These are phyloP conservation scores for Cyprinodon diabolis DNA, from an alignment of 2,797 vertebrate species.

Conservation along the genomic window DNA sequence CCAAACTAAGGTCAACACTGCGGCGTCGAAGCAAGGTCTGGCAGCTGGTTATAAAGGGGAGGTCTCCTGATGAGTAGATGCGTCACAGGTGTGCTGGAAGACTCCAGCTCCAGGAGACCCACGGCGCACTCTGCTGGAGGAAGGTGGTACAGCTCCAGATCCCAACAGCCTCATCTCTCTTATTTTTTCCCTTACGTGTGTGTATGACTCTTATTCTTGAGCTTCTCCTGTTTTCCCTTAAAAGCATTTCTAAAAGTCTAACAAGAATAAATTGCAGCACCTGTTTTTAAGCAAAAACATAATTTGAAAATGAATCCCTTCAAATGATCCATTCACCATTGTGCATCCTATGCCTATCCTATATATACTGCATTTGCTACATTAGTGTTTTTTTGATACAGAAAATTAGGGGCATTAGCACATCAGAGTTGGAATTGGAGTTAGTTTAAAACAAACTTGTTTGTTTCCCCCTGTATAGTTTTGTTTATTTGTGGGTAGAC, in stretches of 20 bases:
- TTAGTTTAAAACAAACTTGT: not conserved
- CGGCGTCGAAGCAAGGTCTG: too few species aligned
- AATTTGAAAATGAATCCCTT: slow-evolving; percentile 53
- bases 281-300: slow-evolving; percentile 46
- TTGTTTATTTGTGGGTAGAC: too few species aligned
- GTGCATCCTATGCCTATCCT: slow-evolving; percentile 35
- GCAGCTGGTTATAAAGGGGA: too few species aligned
- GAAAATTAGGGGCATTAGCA: slow-evolving; percentile 14
- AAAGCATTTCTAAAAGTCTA: slow-evolving; percentile 41
- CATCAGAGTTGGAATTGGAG: slow-evolving; percentile 23
- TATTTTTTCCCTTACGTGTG: not conserved
- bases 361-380: slow-evolving; percentile 13
- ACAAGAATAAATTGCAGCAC: slow-evolving; percentile 32
- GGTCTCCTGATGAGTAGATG: too few species aligned
- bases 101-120: too few species aligned
- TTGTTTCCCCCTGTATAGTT: too few species aligned
- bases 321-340: slow-evolving; percentile 31
- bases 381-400: slow-evolving; percentile 10
- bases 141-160: too few species aligned
- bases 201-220: slow-evolving; percentile 23
- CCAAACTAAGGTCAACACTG: too few species aligned
- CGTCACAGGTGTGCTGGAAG: too few species aligned
- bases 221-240: slow-evolving; percentile 14
- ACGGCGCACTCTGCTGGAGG: too few species aligned
- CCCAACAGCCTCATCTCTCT: slow-evolving; percentile 25